Evolutionary conservation across 2,888 invertebrate species (phyloP), one percentile per base, ranked within the genome.

Genomic region (Oscheius sp.): DNA sequence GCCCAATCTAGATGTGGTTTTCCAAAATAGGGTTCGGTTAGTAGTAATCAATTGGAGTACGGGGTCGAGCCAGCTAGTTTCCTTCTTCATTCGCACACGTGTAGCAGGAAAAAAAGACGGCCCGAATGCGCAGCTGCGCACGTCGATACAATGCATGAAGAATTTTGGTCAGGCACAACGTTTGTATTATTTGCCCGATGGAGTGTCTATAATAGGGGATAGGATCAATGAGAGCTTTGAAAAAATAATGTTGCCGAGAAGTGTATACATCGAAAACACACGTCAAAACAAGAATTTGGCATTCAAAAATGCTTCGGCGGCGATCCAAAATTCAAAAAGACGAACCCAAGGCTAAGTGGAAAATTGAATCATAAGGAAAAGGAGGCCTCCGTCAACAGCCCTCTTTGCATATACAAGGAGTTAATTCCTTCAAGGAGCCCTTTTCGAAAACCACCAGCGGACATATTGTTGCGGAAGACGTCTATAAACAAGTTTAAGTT

Each of bases 61-160:
- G 53, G 25, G 35, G 35, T 35, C 35, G 29, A 58, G 58, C 13
- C 27, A 27, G 58, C 25, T 25, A 49, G 49, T 16, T 58, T 23
- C 25, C 27, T 23, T 53, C 23, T 12, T 53, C 18, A 35, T 35
- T 35, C 35, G 35, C 49, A 27, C 27, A 66, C 49, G 49, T 52
- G 66, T 66, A 49, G 46, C 27, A 16, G 49, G 66, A n/a, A 66
- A 18, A 49, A 52, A 21, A 27, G 63, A 66, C 46, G 66, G 61
- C 23, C 58, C 63, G 49, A 66, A 49, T 66, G 66, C 66, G 66
- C 66, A 66, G 66, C 66, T 66, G 66, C 66, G 66, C 66, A 27
- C 52, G 66, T 66, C 66, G 66, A 66, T 66, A 46, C 66, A 66
- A 66, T 66, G 66, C 66, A 66, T 52, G 66, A 52, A 66, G 49